Evolutionary conservation across 2,113 vertebrate species (phyloP), one percentile per base, ranked within the genome.

Genomic region (Eidolon helvum): DNA sequence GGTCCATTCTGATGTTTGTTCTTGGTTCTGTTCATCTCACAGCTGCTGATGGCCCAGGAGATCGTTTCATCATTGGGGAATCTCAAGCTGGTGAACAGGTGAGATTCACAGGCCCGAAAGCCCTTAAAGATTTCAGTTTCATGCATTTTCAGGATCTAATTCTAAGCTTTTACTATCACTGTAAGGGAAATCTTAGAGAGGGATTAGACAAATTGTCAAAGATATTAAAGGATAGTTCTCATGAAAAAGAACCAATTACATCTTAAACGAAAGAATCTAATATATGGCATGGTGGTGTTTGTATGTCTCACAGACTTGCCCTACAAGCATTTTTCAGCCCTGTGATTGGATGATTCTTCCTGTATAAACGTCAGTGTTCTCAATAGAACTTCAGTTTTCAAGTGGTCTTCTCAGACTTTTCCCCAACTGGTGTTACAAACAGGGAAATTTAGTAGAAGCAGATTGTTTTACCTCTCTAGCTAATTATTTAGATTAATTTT

Each of bases 31-130:
- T 98, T 92, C 72, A 69, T 98, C 93, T 98, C 98, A 98, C 94
- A 99, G 99, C 99, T 98, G 99, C 99, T 94, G 99, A 99, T 93
- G 99, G 99, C 91, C 99, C 99, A 87, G 99, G 99, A 96, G 99
- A 99, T 98, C 99, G 99, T 97, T 99, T 99, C 98, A 99, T 99
- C 98, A 99, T 99, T 96, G 99, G 99, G 96, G 99, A 99, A 98
- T 99, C 99, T 97, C 99, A 99, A 98, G 99, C 99, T 98, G 99
- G 99, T 98, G 99, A 99, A 97, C 99, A 99, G 99, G 99, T 99
- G 91, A 97, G 98, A 89, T 65, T 77, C 33, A 50, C 7, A 87
- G 19, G 22, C 61, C 69, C 86, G 61, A 91, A 71, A 89, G 22
- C 15, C 68, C 50, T 30, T 88, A 38, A 89, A 68, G 21, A 84